phyloP scores from a whole-genome alignment of 2,113 vertebrate species.

The Pteronura brasiliensis region DNA sequence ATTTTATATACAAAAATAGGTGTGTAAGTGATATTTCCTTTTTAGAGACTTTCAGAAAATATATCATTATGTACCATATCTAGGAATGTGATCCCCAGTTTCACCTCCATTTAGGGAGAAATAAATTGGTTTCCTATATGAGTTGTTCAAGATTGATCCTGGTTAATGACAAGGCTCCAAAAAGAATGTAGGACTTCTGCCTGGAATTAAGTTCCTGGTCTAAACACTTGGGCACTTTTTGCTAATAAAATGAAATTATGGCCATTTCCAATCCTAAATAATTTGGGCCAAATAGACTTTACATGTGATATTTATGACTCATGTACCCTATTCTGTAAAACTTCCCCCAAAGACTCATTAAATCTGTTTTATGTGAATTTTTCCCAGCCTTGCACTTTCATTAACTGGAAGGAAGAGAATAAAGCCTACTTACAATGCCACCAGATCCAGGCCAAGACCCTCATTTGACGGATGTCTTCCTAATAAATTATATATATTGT shows the following conservation, averaged over 20 bases:
- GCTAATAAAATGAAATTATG: slow-evolving; percentile 69
- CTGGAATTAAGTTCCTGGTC: slow-evolving; percentile 49
- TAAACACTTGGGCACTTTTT: slow-evolving; percentile 41
- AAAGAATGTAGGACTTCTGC: slow-evolving; percentile 5
- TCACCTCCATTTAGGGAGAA: not conserved
- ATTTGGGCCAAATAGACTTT: slow-evolving; percentile 70
- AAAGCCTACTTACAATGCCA: slow-evolving; percentile 73
- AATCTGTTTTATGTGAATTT: slow-evolving; percentile 84
- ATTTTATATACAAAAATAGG: not conserved
- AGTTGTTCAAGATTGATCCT: slow-evolving; percentile 23
- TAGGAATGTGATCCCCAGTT: not conserved
- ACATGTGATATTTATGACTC: slow-evolving; percentile 83
- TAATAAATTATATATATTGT: slow-evolving; percentile 84
- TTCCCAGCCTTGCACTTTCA: slow-evolving; percentile 79
- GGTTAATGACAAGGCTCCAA: slow-evolving; percentile 6
- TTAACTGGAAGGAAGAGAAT: slow-evolving; percentile 82
- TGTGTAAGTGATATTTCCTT: not conserved
- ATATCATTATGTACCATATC: not conserved
- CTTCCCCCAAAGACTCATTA: slow-evolving; percentile 83
- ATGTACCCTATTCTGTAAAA: slow-evolving; percentile 78
- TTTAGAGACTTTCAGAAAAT: slow-evolving; percentile 23
- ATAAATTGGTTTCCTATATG: slow-evolving; percentile 27
- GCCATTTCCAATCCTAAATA: slow-evolving; percentile 72
- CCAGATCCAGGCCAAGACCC: slow-evolving; percentile 58
- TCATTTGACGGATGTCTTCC: slow-evolving; percentile 78